Base-by-base conservation (phyloP, 2,888 invertebrate genomes). In the Furcula furcula region DNA sequence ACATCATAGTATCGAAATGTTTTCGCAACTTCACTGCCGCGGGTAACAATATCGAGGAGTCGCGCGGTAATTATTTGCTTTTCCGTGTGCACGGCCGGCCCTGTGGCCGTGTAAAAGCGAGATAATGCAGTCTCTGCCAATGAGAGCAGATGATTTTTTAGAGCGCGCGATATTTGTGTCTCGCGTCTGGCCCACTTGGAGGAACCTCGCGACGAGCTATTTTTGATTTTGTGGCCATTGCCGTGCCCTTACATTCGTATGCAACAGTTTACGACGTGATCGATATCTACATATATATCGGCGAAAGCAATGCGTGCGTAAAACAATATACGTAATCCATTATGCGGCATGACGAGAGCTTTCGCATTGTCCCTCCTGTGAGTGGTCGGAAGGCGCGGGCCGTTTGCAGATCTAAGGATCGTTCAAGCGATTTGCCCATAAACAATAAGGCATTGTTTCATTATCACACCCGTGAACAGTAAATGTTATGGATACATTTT, bases 391-490 rank as follows among this genome's bases (percentile, higher is more conserved):
- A 11, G 25, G 25, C 26, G 38, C 39, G 46, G 36, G 40, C 36
- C 27, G 13, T 55, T 46, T 38, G 39, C 36, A 34, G 47, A 54
- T 58, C 43, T 49, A 60, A 55, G 59, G 55, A 56, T 54, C 51
- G 40, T 37, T 56, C 34, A 36, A 51, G 43, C 53, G 51, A 55
- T 41, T 56, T 50, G 44, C 45, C 50, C 40, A 40, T 40, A 61
- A 76, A 82, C 76, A 81, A 81, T 77, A 63, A 65, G 45, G 63
- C 59, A 76, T 80, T 80, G 76, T 80, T 69, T 69, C 62, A 69
- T 53, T 49, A 40, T 37, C 33, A 44, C 39, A 42, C 45, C 53
- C 2, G 13, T 64, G 56, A 73, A 77, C 76, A 79, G 72, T 68
- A 65, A 72, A 63, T 40, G 61, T 60, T 62, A 49, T 53, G 50